Conservation (phyloP, 2,888 invertebrate species). For the Cephus pygmeus region DNA sequence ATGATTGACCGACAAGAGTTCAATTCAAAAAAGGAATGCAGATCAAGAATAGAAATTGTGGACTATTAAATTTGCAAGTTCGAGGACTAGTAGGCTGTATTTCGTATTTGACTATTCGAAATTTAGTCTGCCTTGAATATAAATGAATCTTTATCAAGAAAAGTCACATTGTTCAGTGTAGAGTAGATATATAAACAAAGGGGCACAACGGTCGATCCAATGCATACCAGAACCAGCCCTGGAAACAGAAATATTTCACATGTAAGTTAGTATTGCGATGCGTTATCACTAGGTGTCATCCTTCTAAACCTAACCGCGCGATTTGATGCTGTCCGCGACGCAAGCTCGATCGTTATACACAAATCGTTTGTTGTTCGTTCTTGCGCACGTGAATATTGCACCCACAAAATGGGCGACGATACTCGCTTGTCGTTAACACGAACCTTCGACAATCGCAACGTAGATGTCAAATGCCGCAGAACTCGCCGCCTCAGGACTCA, state of each 20-base stretch:
- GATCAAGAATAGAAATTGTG: too few species aligned
- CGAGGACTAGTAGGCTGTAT: too few species aligned
- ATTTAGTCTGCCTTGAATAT: neutral
- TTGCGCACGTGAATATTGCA: too few species aligned
- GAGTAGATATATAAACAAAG: conserved; percentile 29
- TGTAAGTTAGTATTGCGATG: conserved; percentile 15
- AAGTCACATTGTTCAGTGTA: conserved; percentile 23
- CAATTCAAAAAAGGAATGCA: too few species aligned
- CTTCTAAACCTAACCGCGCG: conserved; percentile 18
- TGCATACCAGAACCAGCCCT: conserved; percentile 56
- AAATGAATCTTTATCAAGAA: conserved; percentile 4
- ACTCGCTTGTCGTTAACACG: conserved; percentile 14
- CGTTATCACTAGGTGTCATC: neutral
- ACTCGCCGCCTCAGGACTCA: conserved; percentile 33
- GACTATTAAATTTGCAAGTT: too few species aligned
- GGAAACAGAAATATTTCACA: conserved; percentile 54
- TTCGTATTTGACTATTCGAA: too few species aligned
- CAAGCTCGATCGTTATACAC: too few species aligned
- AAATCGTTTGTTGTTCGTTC: too few species aligned
- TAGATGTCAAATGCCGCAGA: conserved; percentile 32
- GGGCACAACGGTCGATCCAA: conserved; percentile 45
- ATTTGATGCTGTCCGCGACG: conserved; percentile 16
- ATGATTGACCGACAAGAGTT: too few species aligned
- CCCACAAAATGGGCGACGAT: too few species aligned
- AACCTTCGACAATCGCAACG: conserved; percentile 29